Percentiles rank a stretch among this genome's conserved stretches.
Conservation (phyloP, 2,888 invertebrate genomes). For the Dinocampus coccinellae region DNA sequence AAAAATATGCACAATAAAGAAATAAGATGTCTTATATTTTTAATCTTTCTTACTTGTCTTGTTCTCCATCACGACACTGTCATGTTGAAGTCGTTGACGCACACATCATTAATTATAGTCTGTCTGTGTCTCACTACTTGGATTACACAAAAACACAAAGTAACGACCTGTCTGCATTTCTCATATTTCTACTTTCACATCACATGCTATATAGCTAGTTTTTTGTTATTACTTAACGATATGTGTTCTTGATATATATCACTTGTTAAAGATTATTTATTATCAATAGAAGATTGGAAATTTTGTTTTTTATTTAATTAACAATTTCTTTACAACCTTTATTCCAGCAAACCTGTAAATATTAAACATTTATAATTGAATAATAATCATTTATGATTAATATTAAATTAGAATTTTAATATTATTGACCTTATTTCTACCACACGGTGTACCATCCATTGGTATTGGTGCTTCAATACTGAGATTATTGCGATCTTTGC, state of each 20-base stretch:
- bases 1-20: not conserved
- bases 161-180: constrained; percentile 32
- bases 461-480: not conserved
- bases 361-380: not conserved
- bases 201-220: constrained; percentile 1
- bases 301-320: no score
- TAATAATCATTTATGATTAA: not conserved
- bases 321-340: not conserved
- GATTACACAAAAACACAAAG: constrained; percentile 37
- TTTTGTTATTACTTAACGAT: constrained; percentile 21
- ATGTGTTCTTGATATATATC: not conserved
- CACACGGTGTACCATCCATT: not conserved
- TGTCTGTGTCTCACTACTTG: constrained; percentile 35
- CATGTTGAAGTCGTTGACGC: constrained; percentile 1
- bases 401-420: not conserved
- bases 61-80: constrained; percentile 20
- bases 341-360: not conserved
- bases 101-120: constrained; percentile 43
- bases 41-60: not conserved
- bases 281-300: no score
- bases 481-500: not conserved
- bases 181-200: constrained; percentile 16
- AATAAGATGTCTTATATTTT: not conserved
- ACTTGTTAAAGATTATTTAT: no score
- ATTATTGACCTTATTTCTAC: not conserved